Evolutionary conservation across 37 sponge, comb jelly and placozoan species (phyloP).

Genomic region (Diacarnus erythraeanus): DNA sequence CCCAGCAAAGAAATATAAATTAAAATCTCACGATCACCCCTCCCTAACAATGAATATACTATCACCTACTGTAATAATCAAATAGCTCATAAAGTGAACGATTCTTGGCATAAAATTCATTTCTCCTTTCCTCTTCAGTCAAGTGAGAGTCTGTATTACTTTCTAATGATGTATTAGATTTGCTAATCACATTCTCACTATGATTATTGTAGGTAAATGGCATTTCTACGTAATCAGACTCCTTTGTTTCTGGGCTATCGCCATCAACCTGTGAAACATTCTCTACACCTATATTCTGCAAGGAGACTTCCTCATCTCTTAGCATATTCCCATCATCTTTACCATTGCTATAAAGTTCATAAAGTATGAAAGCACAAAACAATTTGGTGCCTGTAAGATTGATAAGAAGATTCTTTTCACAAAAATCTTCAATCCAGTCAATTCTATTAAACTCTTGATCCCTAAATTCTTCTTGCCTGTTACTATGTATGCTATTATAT

Average conservation of each 20-base stretch:
- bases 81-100: conserved; percentile 33
- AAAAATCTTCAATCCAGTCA: not conserved
- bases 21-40: not conserved
- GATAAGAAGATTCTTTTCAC: not conserved
- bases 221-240: too few species aligned
- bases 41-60: too few species aligned
- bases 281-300: not conserved
- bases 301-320: not conserved
- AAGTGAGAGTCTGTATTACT: not conserved
- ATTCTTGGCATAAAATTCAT: not conserved
- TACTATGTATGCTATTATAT: not conserved
- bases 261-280: not conserved
- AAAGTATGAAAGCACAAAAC: not conserved
- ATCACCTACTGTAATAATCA: conserved; percentile 38
- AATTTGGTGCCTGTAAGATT: not conserved
- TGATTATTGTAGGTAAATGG: not conserved
- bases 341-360: not conserved
- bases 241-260: not conserved
- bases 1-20: not conserved
- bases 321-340: not conserved
- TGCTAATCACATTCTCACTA: not conserved
- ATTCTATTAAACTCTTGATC: not conserved
- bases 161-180: not conserved
- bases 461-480: not conserved
- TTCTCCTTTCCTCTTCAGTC: not conserved